These are phyloP conservation scores for Himalopsyche tibetana DNA, from an alignment of 2,888 invertebrate genomes.

Conservation along the genomic window DNA sequence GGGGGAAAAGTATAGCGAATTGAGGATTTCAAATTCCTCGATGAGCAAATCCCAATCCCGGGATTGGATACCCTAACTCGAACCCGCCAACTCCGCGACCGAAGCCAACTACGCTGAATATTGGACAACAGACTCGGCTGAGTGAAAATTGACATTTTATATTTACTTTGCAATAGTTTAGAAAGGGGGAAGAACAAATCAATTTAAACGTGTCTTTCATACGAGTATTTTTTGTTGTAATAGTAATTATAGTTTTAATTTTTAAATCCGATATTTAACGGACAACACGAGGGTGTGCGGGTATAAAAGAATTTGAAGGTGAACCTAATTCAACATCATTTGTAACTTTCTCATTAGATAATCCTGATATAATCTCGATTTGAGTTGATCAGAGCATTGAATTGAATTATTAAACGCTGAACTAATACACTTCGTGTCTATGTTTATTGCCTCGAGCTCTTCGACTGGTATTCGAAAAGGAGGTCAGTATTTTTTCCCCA, in stretches of 20 bases:
- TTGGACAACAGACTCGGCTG: no score
- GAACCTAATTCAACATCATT: neutral
- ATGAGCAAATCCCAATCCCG: no score
- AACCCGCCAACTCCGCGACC: no score
- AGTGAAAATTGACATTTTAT: no score
- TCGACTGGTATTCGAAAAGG: constrained; percentile 31
- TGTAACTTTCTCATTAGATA: constrained; percentile 23
- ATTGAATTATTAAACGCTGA: neutral
- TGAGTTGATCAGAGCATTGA: neutral
- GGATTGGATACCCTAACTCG: no score
- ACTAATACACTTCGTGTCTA: neutral
- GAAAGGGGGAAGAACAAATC: no score
- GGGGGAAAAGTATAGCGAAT: no score
- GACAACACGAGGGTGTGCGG: neutral
- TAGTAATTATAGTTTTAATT: neutral
- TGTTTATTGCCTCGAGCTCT: constrained; percentile 18
- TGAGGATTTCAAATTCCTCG: no score
- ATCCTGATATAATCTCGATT: constrained; percentile 27
- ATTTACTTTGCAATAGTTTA: no score
- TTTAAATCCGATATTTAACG: neutral
- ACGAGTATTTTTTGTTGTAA: neutral
- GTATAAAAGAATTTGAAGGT: neutral
- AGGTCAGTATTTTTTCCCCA: constrained; percentile 36
- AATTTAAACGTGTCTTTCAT: no score
- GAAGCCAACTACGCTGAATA: no score